These are phyloP conservation scores for Lycaon pictus DNA, from an alignment of 2,113 vertebrate genomes.

Conservation along the genomic window DNA sequence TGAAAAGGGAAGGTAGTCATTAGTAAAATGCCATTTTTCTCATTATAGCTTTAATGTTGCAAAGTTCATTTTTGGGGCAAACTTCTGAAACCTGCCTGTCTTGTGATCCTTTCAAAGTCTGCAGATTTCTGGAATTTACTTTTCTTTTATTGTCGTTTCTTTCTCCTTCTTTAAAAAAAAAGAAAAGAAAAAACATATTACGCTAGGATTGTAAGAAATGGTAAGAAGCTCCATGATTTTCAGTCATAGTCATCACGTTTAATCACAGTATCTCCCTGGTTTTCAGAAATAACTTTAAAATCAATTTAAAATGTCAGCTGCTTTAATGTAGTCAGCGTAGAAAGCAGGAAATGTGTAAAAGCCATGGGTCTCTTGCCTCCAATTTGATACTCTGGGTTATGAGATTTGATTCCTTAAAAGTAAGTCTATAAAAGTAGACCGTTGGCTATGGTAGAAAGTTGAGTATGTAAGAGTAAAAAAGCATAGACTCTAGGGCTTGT, in stretches of 20 bases:
- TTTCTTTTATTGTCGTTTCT: conserved; percentile 22
- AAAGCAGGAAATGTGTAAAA: background rate
- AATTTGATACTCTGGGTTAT: background rate
- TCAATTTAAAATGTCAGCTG: conserved; percentile 45
- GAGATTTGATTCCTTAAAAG: background rate
- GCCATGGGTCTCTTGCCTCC: background rate
- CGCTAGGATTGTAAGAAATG: background rate
- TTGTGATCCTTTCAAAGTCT: background rate
- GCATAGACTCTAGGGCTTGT: background rate
- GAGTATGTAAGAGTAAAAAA: background rate
- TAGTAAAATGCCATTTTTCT: conserved; percentile 77
- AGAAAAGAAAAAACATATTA: background rate
- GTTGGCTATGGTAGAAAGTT: background rate
- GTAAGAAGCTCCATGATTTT: background rate
- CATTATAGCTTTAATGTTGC: conserved; percentile 70
- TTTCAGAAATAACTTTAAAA: conserved; percentile 62
- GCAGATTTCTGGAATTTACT: conserved; percentile 26
- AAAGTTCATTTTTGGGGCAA: conserved; percentile 66
- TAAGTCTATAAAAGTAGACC: background rate
- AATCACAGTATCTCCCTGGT: conserved; percentile 11
- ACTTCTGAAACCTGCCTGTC: conserved; percentile 35
- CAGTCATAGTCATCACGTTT: background rate
- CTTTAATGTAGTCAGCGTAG: background rate
- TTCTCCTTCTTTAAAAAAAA: background rate
- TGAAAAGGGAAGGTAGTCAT: conserved; percentile 63